phyloP scores from a whole-genome alignment of 2,113 vertebrate genomes.

The Riparia riparia region DNA sequence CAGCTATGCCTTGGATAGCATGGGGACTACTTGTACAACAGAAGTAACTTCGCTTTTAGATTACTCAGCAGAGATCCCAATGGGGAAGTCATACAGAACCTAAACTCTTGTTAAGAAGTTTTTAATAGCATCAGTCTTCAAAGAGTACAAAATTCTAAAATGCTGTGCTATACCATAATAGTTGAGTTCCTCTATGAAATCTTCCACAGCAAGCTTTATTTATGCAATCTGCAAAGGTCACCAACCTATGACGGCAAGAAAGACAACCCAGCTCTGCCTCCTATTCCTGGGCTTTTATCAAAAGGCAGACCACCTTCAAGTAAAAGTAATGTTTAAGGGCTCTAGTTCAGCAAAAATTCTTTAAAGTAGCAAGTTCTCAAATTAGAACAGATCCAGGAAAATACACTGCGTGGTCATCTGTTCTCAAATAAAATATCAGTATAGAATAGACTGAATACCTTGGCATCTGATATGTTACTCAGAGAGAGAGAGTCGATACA shows the following conservation, averaged over 20 bases:
- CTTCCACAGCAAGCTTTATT: neutral
- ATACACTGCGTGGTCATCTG: neutral
- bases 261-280: neutral
- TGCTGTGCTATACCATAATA: neutral
- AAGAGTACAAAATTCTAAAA: neutral
- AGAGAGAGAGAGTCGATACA: neutral
- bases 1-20: neutral
- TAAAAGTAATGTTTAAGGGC: neutral
- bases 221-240: neutral
- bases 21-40: neutral
- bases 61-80: neutral
- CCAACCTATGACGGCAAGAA: neutral
- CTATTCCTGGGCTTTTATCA: neutral
- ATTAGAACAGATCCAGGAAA: neutral
- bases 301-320: neutral
- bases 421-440: neutral
- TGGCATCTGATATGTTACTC: neutral
- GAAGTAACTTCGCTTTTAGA: conserved; percentile 3
- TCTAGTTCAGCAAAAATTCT: neutral
- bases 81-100: neutral
- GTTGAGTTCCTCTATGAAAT: neutral
- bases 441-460: neutral
- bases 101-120: neutral
- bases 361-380: neutral
- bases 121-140: neutral